A percentile compares a stretch with the other conserved stretches of the same genome.
Evolutionary conservation across 2,797 vertebrate genomes (phyloP).

Genomic region (Apodemus agrarius): DNA sequence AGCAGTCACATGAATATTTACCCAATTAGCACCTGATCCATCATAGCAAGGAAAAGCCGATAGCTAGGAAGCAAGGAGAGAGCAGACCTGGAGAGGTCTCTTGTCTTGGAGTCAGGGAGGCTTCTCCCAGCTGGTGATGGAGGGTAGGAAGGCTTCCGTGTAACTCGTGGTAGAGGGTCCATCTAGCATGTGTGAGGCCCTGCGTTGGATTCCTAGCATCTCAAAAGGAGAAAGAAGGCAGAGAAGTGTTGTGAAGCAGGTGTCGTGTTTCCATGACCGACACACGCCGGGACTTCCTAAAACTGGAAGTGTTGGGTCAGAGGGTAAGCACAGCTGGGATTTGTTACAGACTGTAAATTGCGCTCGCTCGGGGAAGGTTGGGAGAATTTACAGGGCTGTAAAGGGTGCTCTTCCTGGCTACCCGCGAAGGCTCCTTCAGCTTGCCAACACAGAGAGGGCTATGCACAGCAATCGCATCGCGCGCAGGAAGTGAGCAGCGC

Average conservation of each 20-base stretch:
- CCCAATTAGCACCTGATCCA: background rate
- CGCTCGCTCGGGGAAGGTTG: background rate
- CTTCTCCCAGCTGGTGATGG: constrained; percentile 18
- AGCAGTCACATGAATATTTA: constrained; percentile 27
- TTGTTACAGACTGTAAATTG: background rate
- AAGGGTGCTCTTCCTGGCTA: background rate
- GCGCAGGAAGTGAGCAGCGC: background rate
- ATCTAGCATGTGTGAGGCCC: no score
- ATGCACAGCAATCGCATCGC: rapidly evolving
- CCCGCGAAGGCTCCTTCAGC: background rate
- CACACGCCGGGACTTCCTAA: background rate
- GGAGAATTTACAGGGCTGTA: background rate
- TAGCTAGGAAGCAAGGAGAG: background rate
- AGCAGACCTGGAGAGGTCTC: background rate
- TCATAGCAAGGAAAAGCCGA: background rate
- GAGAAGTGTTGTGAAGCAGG: background rate
- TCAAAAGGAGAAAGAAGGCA: background rate
- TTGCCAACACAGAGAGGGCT: background rate
- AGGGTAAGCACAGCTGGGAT: constrained; percentile 30
- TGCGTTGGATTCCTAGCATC: background rate
- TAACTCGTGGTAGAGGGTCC: background rate
- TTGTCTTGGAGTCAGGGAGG: background rate
- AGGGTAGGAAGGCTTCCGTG: no score
- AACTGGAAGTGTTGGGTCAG: constrained; percentile 21
- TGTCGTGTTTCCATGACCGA: background rate